phyloP scores from a whole-genome alignment of 2,888 invertebrate genomes.

The Pachydiplax longipennis region DNA sequence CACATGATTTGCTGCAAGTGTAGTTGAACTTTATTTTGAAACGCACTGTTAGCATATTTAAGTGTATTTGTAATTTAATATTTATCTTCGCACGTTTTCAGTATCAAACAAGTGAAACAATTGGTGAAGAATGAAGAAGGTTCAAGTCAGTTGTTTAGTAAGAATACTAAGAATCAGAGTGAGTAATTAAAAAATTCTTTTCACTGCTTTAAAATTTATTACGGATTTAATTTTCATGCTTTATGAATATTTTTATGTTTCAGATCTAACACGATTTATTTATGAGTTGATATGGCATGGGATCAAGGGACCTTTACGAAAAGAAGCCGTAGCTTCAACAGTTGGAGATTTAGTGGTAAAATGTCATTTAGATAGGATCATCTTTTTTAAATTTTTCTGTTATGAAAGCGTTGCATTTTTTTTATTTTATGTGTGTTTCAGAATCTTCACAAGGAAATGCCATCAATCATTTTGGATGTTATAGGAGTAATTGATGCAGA shows the following conservation, averaged over 20 bases:
- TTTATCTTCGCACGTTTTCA: constrained; percentile 58
- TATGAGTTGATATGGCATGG: constrained; percentile 84
- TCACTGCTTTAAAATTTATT: not conserved
- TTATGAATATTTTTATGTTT: constrained; percentile 59
- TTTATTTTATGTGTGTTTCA: constrained; percentile 59
- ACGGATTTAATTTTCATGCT: not conserved
- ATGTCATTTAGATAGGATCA: constrained; percentile 48
- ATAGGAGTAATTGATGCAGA: constrained; percentile 86
- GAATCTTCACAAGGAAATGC: constrained; percentile 79
- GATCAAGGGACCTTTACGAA: constrained; percentile 76
- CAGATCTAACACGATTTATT: constrained; percentile 74
- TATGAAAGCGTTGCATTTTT: constrained; percentile 6
- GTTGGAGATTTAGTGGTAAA: constrained; percentile 81
- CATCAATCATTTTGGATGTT: constrained; percentile 84
- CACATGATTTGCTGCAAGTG: not conserved
- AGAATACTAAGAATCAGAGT: constrained; percentile 46
- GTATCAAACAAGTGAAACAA: constrained; percentile 62
- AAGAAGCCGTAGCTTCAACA: constrained; percentile 76
- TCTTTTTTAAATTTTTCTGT: not conserved
- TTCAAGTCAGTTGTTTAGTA: constrained; percentile 69
- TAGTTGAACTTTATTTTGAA: too few species aligned
- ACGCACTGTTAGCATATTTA: too few species aligned
- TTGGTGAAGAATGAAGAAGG: constrained; percentile 62
- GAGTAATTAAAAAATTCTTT: not conserved
- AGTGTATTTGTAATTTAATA: not conserved